Evolutionary conservation across 2,888 invertebrate genomes (phyloP).

Genomic region (Microctonus aethiopoides): DNA sequence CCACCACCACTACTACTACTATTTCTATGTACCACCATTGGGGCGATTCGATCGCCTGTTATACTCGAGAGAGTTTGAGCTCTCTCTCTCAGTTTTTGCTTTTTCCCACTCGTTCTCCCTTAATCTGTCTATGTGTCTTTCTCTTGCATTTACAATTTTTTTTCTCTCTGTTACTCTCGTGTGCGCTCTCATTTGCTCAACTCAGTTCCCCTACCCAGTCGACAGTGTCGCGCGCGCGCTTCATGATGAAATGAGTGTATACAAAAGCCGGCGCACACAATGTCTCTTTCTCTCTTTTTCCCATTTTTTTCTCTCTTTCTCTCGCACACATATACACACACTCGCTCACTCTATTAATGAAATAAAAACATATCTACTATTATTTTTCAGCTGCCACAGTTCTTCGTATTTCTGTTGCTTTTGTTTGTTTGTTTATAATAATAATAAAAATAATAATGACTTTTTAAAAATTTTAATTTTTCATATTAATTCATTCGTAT

Average conservation of each 20-base stretch:
- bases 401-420: neutral
- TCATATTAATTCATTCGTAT: too few species aligned
- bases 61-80: neutral
- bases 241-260: conserved; percentile 13
- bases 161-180: neutral
- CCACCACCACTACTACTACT: too few species aligned
- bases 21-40: too few species aligned
- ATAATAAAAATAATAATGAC: too few species aligned
- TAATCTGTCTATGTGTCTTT: too few species aligned
- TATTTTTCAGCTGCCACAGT: neutral
- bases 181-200: neutral
- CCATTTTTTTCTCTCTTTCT: neutral
- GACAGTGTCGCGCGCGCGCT: neutral
- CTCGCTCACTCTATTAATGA: conserved; percentile 28
- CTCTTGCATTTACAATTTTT: too few species aligned
- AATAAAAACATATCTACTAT: neutral
- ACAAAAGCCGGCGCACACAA: conserved; percentile 8
- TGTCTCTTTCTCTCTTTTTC: neutral
- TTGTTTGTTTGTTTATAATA: neutral
- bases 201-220: neutral
- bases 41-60: neutral
- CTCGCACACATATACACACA: conserved; percentile 2
- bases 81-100: neutral
- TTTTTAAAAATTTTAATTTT: too few species aligned
- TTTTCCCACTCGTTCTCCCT: neutral